Evolutionary conservation across 2,113 vertebrate species (phyloP), one percentile per base, ranked within the genome.

Genomic region (Chroicocephalus ridibundus): DNA sequence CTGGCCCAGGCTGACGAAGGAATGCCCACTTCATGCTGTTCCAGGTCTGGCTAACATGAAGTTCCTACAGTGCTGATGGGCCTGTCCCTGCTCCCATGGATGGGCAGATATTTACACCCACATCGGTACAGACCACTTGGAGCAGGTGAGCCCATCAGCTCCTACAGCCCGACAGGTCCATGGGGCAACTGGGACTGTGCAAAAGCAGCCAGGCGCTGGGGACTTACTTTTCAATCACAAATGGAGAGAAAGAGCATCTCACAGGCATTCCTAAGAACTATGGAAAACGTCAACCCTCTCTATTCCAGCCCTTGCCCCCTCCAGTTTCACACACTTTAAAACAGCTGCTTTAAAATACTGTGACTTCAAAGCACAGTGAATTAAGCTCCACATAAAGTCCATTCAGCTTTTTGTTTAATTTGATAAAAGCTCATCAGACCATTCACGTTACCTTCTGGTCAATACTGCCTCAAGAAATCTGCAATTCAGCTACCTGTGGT

Each of bases 401-500:
- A 93, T 96, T 96, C 95, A 95, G 95, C 95, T 95, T 96, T 96
- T 85, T 95, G 70, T 96, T 96, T 97, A 96, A 97, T 97, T 96
- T 94, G 95, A 97, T 97, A 96, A 95, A 97, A 97, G 91, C 93
- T 97, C 94, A 95, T 95, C 93, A 93, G 95, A 91, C 93, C 89
- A 93, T 96, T 93, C 87, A 80, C 82, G 91, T 81, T 80, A 66
- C 93, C 91, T 97, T 95, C 93, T 93, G 91, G 95, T 96, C 96
- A 97, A 97, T 95, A 96, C 62, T 83, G 94, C 83, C 93, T 96
- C 81, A 18, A 94, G 89, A 97, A 97, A 97, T 90, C 82, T 95
- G 93, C 78, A 88, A 89, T 94, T 96, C 95, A 97, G 96, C 91
- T 93, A 94, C 93, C 87, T 93, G 95, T 75, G 93, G 58, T 90